These are phyloP conservation scores for Hymenochirus boettgeri DNA, from an alignment of 2,113 vertebrate genomes.

Conservation along the genomic window DNA sequence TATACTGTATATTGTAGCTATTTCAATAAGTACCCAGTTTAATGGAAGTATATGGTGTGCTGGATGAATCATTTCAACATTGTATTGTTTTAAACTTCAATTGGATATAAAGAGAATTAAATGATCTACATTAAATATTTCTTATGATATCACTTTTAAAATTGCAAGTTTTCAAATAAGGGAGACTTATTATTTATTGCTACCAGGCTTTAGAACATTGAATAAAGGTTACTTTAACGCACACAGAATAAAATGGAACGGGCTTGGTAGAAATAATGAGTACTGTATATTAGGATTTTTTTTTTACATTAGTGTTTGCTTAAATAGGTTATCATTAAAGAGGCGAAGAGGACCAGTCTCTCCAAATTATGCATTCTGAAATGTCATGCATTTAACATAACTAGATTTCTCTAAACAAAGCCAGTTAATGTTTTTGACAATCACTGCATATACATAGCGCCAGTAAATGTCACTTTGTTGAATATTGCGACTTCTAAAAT, in stretches of 20 bases:
- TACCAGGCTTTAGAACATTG: neutral
- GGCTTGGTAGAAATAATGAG: constrained; percentile 1
- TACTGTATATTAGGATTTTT: neutral
- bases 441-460: constrained; percentile 1
- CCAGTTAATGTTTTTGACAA: constrained; percentile 1
- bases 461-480: constrained; percentile 34
- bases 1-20: too few species aligned
- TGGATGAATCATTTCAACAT: too few species aligned
- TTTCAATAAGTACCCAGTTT: too few species aligned
- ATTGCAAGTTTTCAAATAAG: neutral
- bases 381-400: constrained; percentile 1
- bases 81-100: too few species aligned
- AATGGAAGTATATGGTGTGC: too few species aligned
- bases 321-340: constrained; percentile 2
- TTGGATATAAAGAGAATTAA: neutral
- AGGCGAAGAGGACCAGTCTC: neutral
- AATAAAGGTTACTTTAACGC: neutral
- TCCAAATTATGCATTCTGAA: neutral
- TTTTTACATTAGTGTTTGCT: constrained; percentile 4
- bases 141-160: neutral
- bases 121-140: neutral
- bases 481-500: constrained; percentile 24
- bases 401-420: neutral
- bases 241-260: neutral
- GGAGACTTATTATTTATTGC: neutral